Evolutionary conservation across 2,113 vertebrate species (phyloP).

Genomic region (Aepyceros melampus): DNA sequence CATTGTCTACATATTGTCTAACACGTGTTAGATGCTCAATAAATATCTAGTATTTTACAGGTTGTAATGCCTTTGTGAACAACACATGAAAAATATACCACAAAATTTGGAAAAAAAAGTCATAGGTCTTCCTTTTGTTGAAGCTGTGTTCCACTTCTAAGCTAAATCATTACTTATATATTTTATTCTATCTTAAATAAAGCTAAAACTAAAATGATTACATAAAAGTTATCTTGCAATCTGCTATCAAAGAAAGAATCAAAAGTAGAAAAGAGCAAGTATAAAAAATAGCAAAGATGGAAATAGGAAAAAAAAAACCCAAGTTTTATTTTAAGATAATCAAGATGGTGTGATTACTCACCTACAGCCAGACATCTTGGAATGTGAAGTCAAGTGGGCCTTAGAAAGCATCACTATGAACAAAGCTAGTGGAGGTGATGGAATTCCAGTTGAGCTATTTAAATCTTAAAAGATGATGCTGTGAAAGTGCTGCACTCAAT

Average conservation of each 20-base stretch:
- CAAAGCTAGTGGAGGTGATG: too few species aligned
- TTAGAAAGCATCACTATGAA: too few species aligned
- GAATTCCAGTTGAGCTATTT: too few species aligned
- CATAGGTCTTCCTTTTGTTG: background rate
- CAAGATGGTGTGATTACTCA: too few species aligned
- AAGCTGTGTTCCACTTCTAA: background rate
- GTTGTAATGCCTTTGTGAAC: background rate
- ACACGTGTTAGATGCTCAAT: background rate
- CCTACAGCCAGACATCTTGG: too few species aligned
- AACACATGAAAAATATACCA: background rate
- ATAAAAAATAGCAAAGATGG: background rate
- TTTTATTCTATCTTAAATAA: background rate
- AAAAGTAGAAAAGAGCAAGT: background rate
- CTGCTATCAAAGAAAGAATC: background rate
- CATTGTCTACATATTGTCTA: background rate
- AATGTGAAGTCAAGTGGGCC: too few species aligned
- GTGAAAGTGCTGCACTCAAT: too few species aligned
- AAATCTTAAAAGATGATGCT: too few species aligned
- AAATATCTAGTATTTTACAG: background rate
- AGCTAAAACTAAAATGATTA: conserved; percentile 1
- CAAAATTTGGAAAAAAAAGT: background rate
- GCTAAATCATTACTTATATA: background rate
- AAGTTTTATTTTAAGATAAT: background rate
- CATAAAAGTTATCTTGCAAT: background rate
- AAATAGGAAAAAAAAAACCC: background rate